Base-by-base conservation (phyloP, 2,113 vertebrate genomes). In the Peromyscus californicus region DNA sequence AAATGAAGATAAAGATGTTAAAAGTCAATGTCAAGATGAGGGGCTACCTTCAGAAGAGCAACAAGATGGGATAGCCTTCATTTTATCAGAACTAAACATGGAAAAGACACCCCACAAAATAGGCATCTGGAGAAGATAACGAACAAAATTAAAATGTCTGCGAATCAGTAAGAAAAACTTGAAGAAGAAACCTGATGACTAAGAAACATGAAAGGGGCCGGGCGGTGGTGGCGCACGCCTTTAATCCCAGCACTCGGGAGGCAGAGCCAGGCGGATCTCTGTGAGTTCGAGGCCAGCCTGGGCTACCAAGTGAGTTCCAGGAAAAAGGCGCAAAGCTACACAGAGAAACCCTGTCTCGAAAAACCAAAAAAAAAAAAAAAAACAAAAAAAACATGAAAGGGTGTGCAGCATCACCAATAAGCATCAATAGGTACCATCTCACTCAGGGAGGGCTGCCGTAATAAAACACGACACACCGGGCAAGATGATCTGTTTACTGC, bases 91-190 rank as follows among this genome's bases (percentile, higher is more conserved):
- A 33, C 70, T 24, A 94, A 59, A 79, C 54, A 33, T 87, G 22
- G 29, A 79, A 94, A 93, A 82, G 26, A 67, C 59, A 90, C 39
- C 72, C 33, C 61, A 87, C 67, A 96, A 70, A 78, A 92, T 31
- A 95, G 3, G 19, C 16, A 90, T 26, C 65, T 94, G 24, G 9
- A 93, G 96, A 97, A 89, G 59, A 85, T 65, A 76, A 87, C 17
- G 42, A 65, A 59, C 31, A 91, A 70, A 97, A 2, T 84, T 70
- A 69, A 94, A 94, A 67, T 80, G 63, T 13, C 39, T 45, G 72
- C 74, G 21, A 83, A 79, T 79, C 63, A 90, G 24, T 92, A 82
- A 83, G 29, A 85, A 93, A 89, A 22, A 75, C 24, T 36, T 89
- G 57, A 84, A 84, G 21, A 63, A 63, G 67, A 48, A 9, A 94